Conservation (phyloP, 2,888 invertebrate species). For the Clepsis dumicolana region DNA sequence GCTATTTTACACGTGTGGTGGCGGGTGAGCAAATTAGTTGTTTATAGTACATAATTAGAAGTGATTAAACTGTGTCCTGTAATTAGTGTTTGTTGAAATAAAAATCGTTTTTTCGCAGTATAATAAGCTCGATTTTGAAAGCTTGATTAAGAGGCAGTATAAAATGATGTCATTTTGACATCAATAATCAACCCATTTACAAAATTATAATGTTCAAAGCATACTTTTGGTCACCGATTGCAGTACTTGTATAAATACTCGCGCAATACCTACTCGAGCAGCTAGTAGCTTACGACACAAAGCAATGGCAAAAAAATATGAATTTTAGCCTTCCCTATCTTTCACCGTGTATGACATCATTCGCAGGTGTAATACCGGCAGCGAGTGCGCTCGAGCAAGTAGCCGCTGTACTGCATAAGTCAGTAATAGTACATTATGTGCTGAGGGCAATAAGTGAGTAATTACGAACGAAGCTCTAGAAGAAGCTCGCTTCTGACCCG, state of each 20-base stretch:
- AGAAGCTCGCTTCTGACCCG: no score
- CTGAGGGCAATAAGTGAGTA: no score
- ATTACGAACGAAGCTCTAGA: no score
- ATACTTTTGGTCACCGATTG: neutral
- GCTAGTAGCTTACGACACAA: neutral
- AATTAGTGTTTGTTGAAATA: no score
- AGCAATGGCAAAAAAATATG: conserved; percentile 8
- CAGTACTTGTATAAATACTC: neutral
- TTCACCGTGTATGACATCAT: conserved; percentile 3
- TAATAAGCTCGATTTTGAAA: no score
- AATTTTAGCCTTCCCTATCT: conserved; percentile 15
- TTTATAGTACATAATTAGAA: no score
- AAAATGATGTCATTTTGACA: no score
- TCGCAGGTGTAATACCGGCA: neutral
- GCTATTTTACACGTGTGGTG: no score
- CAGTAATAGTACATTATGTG: neutral
- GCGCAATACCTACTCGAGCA: neutral
- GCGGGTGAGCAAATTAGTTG: no score
- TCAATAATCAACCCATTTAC: neutral
- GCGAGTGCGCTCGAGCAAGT: conserved; percentile 13
- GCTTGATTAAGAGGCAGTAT: no score
- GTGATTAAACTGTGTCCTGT: no score
- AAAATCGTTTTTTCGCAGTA: no score
- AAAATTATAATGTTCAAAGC: neutral
- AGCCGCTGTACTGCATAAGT: neutral